Evolutionary conservation across 2,888 invertebrate genomes (phyloP).

Genomic region (Labia minor): DNA sequence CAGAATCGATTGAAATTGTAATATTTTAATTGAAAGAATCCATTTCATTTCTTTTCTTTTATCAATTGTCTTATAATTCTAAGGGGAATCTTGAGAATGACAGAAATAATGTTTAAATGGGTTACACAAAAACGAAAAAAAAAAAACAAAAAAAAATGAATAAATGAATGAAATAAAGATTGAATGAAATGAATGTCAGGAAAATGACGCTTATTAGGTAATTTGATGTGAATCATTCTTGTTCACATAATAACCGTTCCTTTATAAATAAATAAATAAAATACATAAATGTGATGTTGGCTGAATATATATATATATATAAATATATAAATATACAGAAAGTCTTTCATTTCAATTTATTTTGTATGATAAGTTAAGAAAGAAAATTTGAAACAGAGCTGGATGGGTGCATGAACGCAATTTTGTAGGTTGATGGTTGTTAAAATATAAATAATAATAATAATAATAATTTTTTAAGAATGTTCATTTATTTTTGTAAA

Average conservation of each 20-base stretch:
- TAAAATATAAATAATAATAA: too few relatives aligned
- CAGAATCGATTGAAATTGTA: too few relatives aligned
- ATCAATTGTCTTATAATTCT: background rate
- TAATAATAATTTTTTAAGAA: too few relatives aligned
- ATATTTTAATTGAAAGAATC: background rate
- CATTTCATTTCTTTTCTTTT: background rate
- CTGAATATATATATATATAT: background rate
- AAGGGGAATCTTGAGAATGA: constrained; percentile 8
- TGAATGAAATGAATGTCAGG: background rate
- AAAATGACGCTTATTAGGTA: constrained; percentile 13
- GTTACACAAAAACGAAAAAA: too few relatives aligned
- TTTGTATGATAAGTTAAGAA: too few relatives aligned
- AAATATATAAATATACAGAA: background rate
- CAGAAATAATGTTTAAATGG: background rate
- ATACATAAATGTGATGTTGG: background rate
- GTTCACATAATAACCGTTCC: background rate
- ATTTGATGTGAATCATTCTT: background rate
- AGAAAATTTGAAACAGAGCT: too few relatives aligned
- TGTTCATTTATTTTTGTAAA: too few relatives aligned
- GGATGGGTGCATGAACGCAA: too few relatives aligned
- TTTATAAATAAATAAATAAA: background rate
- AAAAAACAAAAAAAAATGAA: too few relatives aligned
- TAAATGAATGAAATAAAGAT: background rate
- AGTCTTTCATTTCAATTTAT: background rate
- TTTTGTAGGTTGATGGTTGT: too few relatives aligned